Percentiles rank a stretch among this genome's conserved stretches.
Evolutionary conservation across 1,140 invertebrate genomes (phyloP).

Genomic region (Orchesella cincta): DNA sequence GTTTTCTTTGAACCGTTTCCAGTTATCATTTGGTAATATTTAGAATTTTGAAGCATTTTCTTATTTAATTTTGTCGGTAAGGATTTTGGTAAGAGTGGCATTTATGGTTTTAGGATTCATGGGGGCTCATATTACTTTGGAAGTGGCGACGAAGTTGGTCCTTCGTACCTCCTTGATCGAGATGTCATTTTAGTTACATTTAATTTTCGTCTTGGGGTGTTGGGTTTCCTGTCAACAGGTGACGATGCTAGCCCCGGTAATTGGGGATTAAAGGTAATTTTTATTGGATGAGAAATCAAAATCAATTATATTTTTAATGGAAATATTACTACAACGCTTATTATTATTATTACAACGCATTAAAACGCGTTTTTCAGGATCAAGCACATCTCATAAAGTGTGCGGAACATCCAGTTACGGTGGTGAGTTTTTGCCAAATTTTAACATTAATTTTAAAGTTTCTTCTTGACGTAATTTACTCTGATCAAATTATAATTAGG

Average conservation of each 20-base stretch:
- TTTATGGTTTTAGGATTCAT: neutral
- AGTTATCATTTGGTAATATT: conserved; percentile 43
- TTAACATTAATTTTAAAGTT: neutral
- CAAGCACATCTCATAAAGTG: conserved; percentile 27
- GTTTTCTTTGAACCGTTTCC: conserved; percentile 35
- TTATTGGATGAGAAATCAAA: too few species aligned
- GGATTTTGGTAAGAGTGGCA: neutral
- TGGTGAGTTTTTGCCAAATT: too few species aligned
- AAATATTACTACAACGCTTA: too few species aligned
- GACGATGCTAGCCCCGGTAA: conserved; percentile 34
- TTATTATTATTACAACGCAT: too few species aligned
- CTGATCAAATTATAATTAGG: too few species aligned
- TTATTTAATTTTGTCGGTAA: too few species aligned
- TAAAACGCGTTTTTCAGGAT: too few species aligned
- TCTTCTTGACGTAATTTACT: neutral
- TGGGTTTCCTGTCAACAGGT: conserved; percentile 41
- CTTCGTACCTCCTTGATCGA: conserved; percentile 38
- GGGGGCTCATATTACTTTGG: conserved; percentile 36
- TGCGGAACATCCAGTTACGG: conserved; percentile 34
- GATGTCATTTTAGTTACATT: conserved; percentile 46
- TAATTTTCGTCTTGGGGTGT: conserved; percentile 33
- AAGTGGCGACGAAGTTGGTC: conserved; percentile 39
- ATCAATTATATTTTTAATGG: too few species aligned
- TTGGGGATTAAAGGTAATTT: neutral
- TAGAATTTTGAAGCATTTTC: conserved; percentile 23